Percentiles rank a stretch among this genome's conserved stretches.
phyloP scores from a whole-genome alignment of 2,888 invertebrate species.

The Yponomeuta cagnagella region DNA sequence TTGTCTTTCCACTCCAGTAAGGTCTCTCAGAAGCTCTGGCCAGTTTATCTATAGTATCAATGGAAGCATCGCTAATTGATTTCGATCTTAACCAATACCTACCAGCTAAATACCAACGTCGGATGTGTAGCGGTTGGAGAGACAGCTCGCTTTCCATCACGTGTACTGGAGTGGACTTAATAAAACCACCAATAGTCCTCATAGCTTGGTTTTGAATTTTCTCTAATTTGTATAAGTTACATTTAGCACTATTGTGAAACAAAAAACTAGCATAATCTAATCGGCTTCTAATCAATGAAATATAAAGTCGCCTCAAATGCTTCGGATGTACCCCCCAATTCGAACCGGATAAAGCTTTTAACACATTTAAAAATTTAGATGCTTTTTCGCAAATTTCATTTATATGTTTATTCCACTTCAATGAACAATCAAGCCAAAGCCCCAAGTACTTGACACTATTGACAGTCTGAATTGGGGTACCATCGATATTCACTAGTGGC shows the following conservation, averaged over 20 bases:
- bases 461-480: too few species aligned
- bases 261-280: conserved; percentile 20
- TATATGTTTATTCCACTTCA: too few species aligned
- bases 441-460: too few species aligned
- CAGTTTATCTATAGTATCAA: too few species aligned
- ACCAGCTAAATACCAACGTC: conserved; percentile 20
- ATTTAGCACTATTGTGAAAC: conserved; percentile 17
- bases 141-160: conserved; percentile 18
- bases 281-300: conserved; percentile 16
- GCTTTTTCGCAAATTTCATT: too few species aligned
- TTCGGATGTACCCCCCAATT: conserved; percentile 18
- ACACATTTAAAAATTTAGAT: conserved; percentile 21
- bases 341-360: conserved; percentile 20
- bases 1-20: too few species aligned
- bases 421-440: too few species aligned
- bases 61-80: too few species aligned
- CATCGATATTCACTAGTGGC: too few species aligned
- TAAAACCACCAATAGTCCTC: conserved; percentile 21
- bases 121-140: conserved; percentile 18
- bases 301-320: too few species aligned
- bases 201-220: conserved; percentile 21
- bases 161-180: conserved; percentile 19
- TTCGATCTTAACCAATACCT: too few species aligned
- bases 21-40: too few species aligned
- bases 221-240: conserved; percentile 18